Evolutionary conservation across 2,888 invertebrate species (phyloP), one percentile per base, ranked within the genome.

Genomic region (Andrena haemorrhoa): DNA sequence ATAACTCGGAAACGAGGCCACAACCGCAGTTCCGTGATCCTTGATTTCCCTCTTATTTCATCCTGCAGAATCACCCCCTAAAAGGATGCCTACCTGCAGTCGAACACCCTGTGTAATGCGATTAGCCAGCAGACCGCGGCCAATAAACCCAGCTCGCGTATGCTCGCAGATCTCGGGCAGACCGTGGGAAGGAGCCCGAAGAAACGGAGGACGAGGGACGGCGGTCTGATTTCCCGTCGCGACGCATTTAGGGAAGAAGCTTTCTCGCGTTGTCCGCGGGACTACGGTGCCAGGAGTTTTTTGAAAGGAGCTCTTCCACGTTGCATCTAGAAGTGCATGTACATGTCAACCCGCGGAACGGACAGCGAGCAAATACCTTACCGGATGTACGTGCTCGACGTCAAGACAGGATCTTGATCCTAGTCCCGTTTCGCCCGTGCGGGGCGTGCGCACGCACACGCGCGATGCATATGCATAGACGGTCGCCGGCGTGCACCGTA

Each of bases 291-390:
- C 81, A 79, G 61, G 26, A 78, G 70, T 78, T 82, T 82, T 78
- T 82, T 26, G 2, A 31, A 69, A 82, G 75, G 10, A 51, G 68
- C 71, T 72, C 74, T 53, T 78, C 41, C 58, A 10, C 78, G 60
- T 69, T 58, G 74, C 56, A 60, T 78, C 81, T 75, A 68, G 71
- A 68, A 82, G 83, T 83, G 83, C 82, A 82, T 83, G 83, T 82
- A 83, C 75, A 41, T 75, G 82, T 83, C 83, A 83, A 56, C 31
- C 70, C 61, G 58, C 65, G 63, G 74, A 74, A 84, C 76, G 75
- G 76, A 65, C 84, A 82, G 79, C 79, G 53, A 85, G 85, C 79
- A 85, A 85, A 85, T 84, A 82, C 73, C 82, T 84, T 73, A 64
- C 70, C 79, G 83, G 65, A 77, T 82, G 58, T 84, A 79, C 84